These are phyloP conservation scores for Thamnophis elegans DNA, from an alignment of 2,797 vertebrate species.

Conservation along the genomic window DNA sequence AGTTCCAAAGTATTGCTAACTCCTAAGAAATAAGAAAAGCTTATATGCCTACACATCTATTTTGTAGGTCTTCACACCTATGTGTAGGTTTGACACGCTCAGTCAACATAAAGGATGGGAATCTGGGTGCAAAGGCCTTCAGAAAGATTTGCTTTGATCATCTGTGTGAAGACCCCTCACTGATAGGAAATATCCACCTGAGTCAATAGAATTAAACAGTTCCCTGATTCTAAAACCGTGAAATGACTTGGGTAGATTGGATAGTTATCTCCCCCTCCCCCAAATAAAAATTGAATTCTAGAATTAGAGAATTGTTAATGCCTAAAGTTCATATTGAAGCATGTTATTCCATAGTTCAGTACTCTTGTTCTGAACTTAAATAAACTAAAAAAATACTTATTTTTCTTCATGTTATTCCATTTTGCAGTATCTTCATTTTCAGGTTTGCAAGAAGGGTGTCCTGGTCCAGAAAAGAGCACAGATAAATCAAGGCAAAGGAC, in stretches of 20 bases:
- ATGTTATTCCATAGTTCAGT: background rate
- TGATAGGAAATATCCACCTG: conserved; percentile 36
- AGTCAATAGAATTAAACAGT: conserved; percentile 40
- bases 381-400: background rate
- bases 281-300: background rate
- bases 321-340: conserved; percentile 3
- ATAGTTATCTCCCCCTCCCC: background rate
- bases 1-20: conserved; percentile 29
- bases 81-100: conserved; percentile 22
- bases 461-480: background rate
- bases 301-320: conserved; percentile 15
- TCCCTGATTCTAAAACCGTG: conserved; percentile 6
- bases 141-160: conserved; percentile 47
- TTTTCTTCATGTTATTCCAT: conserved; percentile 16
- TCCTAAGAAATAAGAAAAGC: conserved; percentile 42
- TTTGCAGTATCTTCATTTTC: background rate
- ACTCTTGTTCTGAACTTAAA: background rate
- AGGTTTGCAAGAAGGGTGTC: background rate
- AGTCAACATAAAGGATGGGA: conserved; percentile 29
- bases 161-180: conserved; percentile 21
- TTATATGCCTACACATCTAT: conserved; percentile 35
- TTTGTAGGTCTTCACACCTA: conserved; percentile 26
- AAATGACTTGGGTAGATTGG: background rate
- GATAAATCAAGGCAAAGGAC: background rate
- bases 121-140: background rate